phyloP scores from a whole-genome alignment of 2,113 vertebrate species.

The Craseonycteris thonglongyai region DNA sequence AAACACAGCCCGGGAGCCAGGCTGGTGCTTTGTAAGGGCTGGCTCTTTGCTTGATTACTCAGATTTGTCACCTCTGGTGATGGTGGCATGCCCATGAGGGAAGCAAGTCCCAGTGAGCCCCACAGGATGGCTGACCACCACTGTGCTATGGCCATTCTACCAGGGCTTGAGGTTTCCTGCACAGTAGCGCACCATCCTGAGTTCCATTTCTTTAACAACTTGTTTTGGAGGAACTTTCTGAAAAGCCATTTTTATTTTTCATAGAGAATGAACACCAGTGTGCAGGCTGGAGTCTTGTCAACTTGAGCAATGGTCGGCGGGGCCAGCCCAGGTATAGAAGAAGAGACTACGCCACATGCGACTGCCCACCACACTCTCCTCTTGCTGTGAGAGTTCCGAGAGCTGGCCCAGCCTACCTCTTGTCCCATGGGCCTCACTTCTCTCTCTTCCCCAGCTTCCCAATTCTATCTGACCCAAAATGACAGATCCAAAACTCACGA shows the following conservation, averaged over 20 bases:
- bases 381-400: background rate
- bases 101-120: too few species aligned
- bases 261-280: background rate
- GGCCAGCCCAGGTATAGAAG: too few species aligned
- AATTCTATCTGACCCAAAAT: background rate
- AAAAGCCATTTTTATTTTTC: background rate
- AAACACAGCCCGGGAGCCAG: background rate
- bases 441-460: background rate
- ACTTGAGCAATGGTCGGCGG: background rate
- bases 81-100: accelerated
- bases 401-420: too few species aligned
- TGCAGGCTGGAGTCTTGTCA: background rate
- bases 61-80: background rate
- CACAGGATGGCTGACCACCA: background rate
- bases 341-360: accelerated
- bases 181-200: background rate
- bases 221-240: background rate
- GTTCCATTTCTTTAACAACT: background rate
- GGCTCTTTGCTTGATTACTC: background rate
- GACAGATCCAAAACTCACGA: background rate
- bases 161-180: too few species aligned
- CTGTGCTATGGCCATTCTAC: too few species aligned
- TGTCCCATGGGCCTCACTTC: background rate
- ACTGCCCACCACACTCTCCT: background rate
- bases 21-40: background rate